Evolutionary conservation across 2,113 vertebrate genomes (phyloP), one percentile per base, ranked within the genome.

Genomic region (Leiothrix lutea): DNA sequence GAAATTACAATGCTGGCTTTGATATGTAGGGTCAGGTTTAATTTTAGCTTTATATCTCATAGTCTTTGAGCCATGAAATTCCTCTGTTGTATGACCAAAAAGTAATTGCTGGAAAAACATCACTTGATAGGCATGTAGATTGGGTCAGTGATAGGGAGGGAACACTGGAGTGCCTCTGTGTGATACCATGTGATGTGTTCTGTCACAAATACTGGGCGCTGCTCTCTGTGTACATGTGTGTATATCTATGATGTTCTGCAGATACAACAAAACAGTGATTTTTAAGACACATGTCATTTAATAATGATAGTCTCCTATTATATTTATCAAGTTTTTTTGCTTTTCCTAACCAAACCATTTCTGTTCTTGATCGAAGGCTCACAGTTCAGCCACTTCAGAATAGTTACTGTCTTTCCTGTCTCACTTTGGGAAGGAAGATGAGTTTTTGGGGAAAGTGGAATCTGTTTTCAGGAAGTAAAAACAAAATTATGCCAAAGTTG

Each of bases 91-190:
- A 1, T 90, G 82, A 92, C 47, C 71, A 88, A 69, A 78, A 80
- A 70, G 50, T 71, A 97, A 14, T 70, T 90, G 75, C 58, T 90
- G 88, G 74, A 73, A 90, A 93, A 92, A 72, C 45, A 85, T 92
- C 66, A 72, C 38, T 94, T 88, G 56, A 35, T 72, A 90, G 66
- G 70, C 65, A 57, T 71, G 60, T 70, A 61, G 91, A 88, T 95
- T 60, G 64, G 7, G 19, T 24, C 29, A 83, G 42, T 58, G 94
- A 86, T 88, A 96, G 67, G 74, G 81, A 83, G 62, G 71, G 56
- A 96, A 14, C 29, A 7, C 29, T 65, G 19, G 23, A 66, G 42
- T 78, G 67, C 51, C 51, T 80, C 60, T 84, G 14, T 81, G 58
- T 78, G 67, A 47, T 67, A 58, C 29, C 8, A 6, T 71, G 58